Evolutionary conservation across 2,113 vertebrate species (phyloP), one percentile per base, ranked within the genome.

Genomic region (Zonotrichia leucophrys): DNA sequence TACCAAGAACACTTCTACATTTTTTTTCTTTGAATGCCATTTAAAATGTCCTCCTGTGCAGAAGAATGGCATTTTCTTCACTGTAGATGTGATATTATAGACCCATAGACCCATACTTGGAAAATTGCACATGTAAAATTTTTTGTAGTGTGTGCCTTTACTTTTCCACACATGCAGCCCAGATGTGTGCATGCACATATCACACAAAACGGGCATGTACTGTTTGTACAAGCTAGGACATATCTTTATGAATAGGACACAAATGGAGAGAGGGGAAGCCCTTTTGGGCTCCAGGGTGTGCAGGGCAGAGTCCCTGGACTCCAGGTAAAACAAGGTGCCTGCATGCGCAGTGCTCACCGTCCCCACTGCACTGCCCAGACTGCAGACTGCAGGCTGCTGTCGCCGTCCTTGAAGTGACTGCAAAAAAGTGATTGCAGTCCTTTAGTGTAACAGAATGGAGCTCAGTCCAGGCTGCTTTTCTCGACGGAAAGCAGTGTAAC

Each of bases 131-230:
- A 72, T 76, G 83, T 91, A 95, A 92, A 92, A 68, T 22, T 68
- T 77, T 91, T 87, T 94, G 76, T 5, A 19, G 73, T 44, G 41
- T 92, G 60, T 53, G 93, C 64, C 92, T 90, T 83, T 77, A 72
- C 78, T 89, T 88, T 70, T 79, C 70, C 77, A 94, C 96, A 96
- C 92, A 62, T 97, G 95, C 79, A 92, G 44, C 94, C 93, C 97
- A 96, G 93, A 95, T 97, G 96, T 94, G 82, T 33, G 47, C 50
- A 88, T 18, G 67, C 46, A 92, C 72, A 44, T 81, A 92, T 80
- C 82, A 41, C 24, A 56, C 6, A 1, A 86, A 91, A 70, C 2
- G 56, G 75, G 44, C 59, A 90, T 55, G 72, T n/a, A 67, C 35
- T 41, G 31, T 42, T 96, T 94, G 88, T 90, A 95, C 93, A 94